A percentile compares a stretch with the other conserved stretches of the same genome.
Evolutionary conservation across 2,888 invertebrate species (phyloP).

Genomic region (Drosophila suboccidentalis): DNA sequence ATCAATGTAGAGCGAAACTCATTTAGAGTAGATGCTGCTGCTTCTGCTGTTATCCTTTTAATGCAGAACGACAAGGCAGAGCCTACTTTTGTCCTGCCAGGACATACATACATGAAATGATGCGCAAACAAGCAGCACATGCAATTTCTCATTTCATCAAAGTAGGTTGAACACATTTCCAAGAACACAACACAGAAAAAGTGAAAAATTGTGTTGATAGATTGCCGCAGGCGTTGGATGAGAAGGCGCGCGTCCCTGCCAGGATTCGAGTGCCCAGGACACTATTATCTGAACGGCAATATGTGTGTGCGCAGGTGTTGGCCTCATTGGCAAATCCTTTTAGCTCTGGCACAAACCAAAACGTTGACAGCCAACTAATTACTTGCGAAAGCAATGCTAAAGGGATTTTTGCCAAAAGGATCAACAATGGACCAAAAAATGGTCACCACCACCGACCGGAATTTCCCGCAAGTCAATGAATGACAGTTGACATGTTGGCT

Average conservation of each 20-base stretch:
- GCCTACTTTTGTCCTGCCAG: conserved; percentile 52
- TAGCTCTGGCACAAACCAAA: conserved; percentile 57
- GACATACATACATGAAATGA: conserved; percentile 63
- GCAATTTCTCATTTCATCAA: conserved; percentile 79
- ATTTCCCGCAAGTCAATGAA: conserved; percentile 69
- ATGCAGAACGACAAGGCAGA: conserved; percentile 27
- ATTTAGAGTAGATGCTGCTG: conserved; percentile 59
- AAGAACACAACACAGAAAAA: background rate
- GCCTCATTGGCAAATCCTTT: conserved; percentile 61
- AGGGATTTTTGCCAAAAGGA: conserved; percentile 58
- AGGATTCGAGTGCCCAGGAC: conserved; percentile 6
- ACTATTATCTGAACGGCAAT: conserved; percentile 17
- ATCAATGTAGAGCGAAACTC: conserved; percentile 76
- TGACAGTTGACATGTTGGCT: conserved; percentile 39
- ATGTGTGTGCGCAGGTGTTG: conserved; percentile 61
- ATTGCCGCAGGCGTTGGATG: conserved; percentile 39
- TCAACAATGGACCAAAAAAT: conserved; percentile 49
- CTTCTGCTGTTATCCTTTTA: conserved; percentile 70
- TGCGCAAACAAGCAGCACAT: conserved; percentile 60
- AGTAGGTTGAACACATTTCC: conserved; percentile 65
- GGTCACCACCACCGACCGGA: conserved; percentile 18
- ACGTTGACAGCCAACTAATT: conserved; percentile 78
- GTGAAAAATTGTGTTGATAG: conserved; percentile 38
- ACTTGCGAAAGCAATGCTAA: conserved; percentile 63
- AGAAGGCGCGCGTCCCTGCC: conserved; percentile 28